Evolutionary conservation across 2,888 invertebrate genomes (phyloP), one percentile per base, ranked within the genome.

Genomic region (Argynnis bischoffii): DNA sequence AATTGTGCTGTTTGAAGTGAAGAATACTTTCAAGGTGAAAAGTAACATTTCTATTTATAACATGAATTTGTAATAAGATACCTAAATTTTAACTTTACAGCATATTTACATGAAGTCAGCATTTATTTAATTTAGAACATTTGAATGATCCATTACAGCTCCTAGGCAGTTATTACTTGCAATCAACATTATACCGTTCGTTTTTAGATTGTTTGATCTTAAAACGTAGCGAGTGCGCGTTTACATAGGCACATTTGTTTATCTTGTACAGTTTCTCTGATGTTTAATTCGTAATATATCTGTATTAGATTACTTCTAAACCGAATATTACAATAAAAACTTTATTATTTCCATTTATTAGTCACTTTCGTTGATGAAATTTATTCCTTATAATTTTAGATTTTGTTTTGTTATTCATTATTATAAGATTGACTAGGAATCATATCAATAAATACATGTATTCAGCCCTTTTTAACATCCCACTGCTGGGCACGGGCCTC

Each of bases 231-330:
- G 50, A 66, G 67, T 50, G 69, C 51, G 46, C 57, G 63, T 72
- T 69, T 69, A 67, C 68, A 64, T 61, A 57, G 35, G 11, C 54
- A 55, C 69, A 55, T 73, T 72, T 74, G 69, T 71, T 71, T 74
- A 71, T 67, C 65, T 64, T 56, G 64, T 61, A 21, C 50, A 50
- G 60, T 64, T 66, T 69, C 67, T 64, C 63, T 67, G 61, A 67
- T 67, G 65, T 67, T 61, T 60, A 65, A 61, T 55, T 53, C 15
- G 46, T 47, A 46, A 54, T 61, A 31, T 26, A n/a, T 46, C 21
- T 56, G 51, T 41, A 50, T 50, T 35, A 50, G 6, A 51, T 50
- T 35, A 64, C 51, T 48, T 50, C 15, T 14, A 51, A 51, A 46
- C 69, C 66, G 66, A 71, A 63, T 72, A 69, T 69, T 71, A 71